Percentiles rank a stretch among this genome's conserved stretches.
Conservation (phyloP, 2,888 invertebrate species). For the Trypoxylon attenuatum region DNA sequence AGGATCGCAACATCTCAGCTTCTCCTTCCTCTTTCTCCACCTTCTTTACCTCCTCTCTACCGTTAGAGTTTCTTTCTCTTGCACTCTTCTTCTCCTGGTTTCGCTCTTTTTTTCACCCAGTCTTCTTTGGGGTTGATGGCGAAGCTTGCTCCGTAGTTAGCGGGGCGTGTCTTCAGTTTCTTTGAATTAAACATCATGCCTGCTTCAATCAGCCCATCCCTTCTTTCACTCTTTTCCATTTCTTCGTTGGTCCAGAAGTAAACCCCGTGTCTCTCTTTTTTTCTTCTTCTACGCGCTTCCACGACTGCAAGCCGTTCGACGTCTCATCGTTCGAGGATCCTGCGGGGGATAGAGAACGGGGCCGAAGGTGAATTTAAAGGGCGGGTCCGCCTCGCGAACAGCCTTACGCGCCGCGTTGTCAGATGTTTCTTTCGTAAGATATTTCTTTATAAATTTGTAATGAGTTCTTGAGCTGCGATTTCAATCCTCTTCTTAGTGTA, state of each 20-base stretch:
- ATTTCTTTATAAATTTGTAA: slow-evolving; percentile 65
- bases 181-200: slow-evolving; percentile 70
- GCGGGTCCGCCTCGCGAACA: too few species aligned
- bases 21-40: background rate
- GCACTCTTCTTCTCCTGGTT: background rate
- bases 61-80: too few species aligned
- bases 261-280: slow-evolving; percentile 23
- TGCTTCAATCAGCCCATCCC: slow-evolving; percentile 63
- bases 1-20: slow-evolving; percentile 37
- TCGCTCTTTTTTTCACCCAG: slow-evolving; percentile 24
- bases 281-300: slow-evolving; percentile 4
- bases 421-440: slow-evolving; percentile 51
- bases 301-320: slow-evolving; percentile 19
- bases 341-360: slow-evolving; percentile 29
- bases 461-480: slow-evolving; percentile 49
- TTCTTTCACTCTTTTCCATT: slow-evolving; percentile 25
- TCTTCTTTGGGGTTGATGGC: slow-evolving; percentile 47
- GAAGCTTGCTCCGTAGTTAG: slow-evolving; percentile 59
- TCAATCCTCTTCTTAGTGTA: slow-evolving; percentile 20
- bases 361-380: slow-evolving; percentile 51
- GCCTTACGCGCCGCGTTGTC: background rate
- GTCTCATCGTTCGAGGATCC: slow-evolving; percentile 18
- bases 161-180: slow-evolving; percentile 68
- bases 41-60: background rate
- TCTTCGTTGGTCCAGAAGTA: slow-evolving; percentile 28